Evolutionary conservation across 2,113 vertebrate genomes (phyloP).

Genomic region (Tonatia bakeri): DNA sequence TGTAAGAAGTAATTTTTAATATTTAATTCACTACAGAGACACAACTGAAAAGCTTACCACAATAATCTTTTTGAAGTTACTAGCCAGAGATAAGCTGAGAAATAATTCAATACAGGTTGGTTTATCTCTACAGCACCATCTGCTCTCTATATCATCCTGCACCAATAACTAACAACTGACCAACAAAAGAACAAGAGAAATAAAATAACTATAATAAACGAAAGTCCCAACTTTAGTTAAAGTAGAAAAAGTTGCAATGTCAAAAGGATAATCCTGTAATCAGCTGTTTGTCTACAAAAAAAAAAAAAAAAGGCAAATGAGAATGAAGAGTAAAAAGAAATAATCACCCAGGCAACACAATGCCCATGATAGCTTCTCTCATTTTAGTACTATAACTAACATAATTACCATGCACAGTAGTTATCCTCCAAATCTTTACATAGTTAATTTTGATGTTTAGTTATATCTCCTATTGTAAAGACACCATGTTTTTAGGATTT

Average conservation of each 20-base stretch:
- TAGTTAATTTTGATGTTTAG: neutral
- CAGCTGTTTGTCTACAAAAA: neutral
- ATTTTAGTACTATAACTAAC: neutral
- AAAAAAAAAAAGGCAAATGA: neutral
- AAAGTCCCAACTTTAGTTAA: neutral
- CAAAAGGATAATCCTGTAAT: neutral
- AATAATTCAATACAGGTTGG: neutral
- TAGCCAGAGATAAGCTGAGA: neutral
- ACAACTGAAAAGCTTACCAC: neutral
- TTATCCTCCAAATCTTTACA: neutral
- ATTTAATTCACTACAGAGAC: neutral
- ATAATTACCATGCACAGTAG: neutral
- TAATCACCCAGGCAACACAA: neutral
- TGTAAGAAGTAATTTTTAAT: neutral
- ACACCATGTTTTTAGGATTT: neutral
- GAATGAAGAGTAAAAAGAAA: neutral
- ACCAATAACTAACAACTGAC: neutral
- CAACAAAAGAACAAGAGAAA: neutral
- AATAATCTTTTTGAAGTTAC: neutral
- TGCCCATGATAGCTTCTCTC: neutral
- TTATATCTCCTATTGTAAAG: neutral
- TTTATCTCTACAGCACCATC: neutral
- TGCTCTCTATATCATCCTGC: neutral
- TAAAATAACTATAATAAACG: neutral
- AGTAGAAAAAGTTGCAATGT: neutral